These are phyloP conservation scores for Drosophila infuscata DNA, from an alignment of 2,888 invertebrate genomes.

Conservation along the genomic window DNA sequence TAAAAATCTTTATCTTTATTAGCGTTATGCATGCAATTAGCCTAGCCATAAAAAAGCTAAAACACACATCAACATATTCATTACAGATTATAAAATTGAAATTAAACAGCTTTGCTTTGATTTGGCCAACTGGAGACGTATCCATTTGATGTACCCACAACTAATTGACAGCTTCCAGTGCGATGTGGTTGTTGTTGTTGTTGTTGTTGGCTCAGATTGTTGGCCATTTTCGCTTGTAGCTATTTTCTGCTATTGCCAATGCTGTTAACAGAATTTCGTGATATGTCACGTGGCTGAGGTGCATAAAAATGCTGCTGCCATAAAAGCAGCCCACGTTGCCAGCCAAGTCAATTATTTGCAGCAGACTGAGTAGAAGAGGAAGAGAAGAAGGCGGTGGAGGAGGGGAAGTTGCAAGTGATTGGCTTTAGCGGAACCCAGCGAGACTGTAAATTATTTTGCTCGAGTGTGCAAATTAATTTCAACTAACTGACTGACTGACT, in stretches of 20 bases:
- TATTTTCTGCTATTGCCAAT: conserved; percentile 33
- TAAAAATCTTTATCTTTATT: not conserved
- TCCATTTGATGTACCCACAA: conserved; percentile 59
- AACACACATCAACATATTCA: not conserved
- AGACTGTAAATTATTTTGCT: conserved; percentile 72
- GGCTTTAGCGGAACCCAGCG: conserved; percentile 32
- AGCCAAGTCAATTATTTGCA: conserved; percentile 20
- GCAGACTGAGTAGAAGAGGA: not conserved
- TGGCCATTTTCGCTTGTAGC: conserved; percentile 18
- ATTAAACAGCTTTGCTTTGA: conserved; percentile 13
- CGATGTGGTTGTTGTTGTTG: conserved; percentile 6
- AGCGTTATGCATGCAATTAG: not conserved
- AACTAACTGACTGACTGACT: conserved; percentile 18
- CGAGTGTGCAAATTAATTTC: conserved; percentile 76
- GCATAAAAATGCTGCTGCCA: conserved; percentile 50
- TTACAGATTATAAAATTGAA: not conserved
- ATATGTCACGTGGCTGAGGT: conserved; percentile 73
- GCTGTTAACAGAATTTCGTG: conserved; percentile 73
- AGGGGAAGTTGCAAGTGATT: conserved; percentile 25
- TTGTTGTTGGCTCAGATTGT: not conserved
- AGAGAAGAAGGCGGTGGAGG: not conserved
- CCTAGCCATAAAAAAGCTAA: not conserved
- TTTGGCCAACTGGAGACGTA: conserved; percentile 25
- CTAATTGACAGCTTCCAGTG: conserved; percentile 73
- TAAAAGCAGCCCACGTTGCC: conserved; percentile 64